Evolutionary conservation across 1,140 invertebrate species (phyloP).

Genomic region (Heliothis subflexa): DNA sequence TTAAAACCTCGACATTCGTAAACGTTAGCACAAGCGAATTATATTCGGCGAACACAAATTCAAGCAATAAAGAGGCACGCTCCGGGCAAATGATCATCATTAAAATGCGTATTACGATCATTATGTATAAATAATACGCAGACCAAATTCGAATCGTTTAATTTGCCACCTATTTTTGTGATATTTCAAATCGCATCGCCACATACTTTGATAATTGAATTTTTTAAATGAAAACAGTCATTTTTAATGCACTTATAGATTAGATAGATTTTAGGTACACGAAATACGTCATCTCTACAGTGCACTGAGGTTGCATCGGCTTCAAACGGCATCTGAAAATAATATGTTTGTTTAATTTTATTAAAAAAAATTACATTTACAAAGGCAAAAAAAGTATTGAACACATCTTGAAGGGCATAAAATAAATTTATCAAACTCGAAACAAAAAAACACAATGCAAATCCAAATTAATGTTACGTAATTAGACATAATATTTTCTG

Average conservation of each 20-base stretch:
- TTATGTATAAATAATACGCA: slow-evolving; percentile 41
- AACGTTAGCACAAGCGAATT: slow-evolving; percentile 34
- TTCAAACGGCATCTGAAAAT: too few species aligned
- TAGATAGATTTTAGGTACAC: too few species aligned
- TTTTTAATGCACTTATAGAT: too few species aligned
- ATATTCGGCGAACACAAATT: slow-evolving; percentile 43
- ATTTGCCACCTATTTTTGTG: slow-evolving; percentile 27
- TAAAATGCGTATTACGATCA: slow-evolving; percentile 51
- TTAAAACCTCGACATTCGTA: slow-evolving; percentile 43
- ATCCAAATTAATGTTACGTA: background rate
- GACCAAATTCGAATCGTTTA: slow-evolving; percentile 1
- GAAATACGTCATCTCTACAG: too few species aligned
- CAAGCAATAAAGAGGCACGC: slow-evolving; percentile 24
- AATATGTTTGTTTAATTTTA: too few species aligned
- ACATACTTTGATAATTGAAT: too few species aligned
- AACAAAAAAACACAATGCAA: background rate
- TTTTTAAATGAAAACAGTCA: too few species aligned
- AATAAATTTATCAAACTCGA: too few species aligned
- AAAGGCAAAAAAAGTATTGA: background rate
- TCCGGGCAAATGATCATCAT: slow-evolving; percentile 48
- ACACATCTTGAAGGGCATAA: too few species aligned
- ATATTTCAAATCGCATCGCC: too few species aligned
- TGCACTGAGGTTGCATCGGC: too few species aligned
- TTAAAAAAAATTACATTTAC: background rate
- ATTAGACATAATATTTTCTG: background rate